These are phyloP conservation scores for Semaprochilodus insignis DNA, from an alignment of 2,797 vertebrate species.

Conservation along the genomic window DNA sequence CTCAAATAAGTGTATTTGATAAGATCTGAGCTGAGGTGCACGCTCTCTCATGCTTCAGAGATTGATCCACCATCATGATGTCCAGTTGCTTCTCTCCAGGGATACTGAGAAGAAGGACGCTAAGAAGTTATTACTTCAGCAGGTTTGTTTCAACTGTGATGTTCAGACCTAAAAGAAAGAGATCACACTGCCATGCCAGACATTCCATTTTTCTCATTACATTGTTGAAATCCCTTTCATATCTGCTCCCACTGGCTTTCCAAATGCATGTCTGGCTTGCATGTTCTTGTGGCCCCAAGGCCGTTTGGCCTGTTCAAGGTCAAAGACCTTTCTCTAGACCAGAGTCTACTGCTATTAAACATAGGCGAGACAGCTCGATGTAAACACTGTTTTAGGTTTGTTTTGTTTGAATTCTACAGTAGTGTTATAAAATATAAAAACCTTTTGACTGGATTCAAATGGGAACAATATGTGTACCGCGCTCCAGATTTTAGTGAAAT, in stretches of 20 bases:
- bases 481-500: not conserved
- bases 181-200: conserved; percentile 48
- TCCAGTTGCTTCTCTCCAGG: not conserved
- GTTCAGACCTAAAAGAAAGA: conserved; percentile 44
- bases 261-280: conserved; percentile 40
- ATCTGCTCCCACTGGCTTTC: conserved; percentile 54
- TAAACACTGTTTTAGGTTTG: no score
- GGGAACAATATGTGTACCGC: not conserved
- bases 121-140: conserved; percentile 17
- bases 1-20: not conserved
- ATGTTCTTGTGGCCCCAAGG: conserved; percentile 39
- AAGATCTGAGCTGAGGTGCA: conserved; percentile 3
- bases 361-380: no score
- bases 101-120: conserved; percentile 10
- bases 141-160: conserved; percentile 23
- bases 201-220: conserved; percentile 50
- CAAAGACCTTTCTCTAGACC: not conserved
- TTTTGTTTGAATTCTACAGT: no score
- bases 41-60: not conserved
- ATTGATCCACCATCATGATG: not conserved
- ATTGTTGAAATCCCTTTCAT: conserved; percentile 59
- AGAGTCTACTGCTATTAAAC: not conserved
- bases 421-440: no score
- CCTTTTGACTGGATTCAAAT: not conserved
- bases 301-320: conserved; percentile 10